Percentiles rank a stretch among this genome's conserved stretches.
Evolutionary conservation across 2,797 vertebrate genomes (phyloP).

Genomic region (Triplophysa yarkandensis): DNA sequence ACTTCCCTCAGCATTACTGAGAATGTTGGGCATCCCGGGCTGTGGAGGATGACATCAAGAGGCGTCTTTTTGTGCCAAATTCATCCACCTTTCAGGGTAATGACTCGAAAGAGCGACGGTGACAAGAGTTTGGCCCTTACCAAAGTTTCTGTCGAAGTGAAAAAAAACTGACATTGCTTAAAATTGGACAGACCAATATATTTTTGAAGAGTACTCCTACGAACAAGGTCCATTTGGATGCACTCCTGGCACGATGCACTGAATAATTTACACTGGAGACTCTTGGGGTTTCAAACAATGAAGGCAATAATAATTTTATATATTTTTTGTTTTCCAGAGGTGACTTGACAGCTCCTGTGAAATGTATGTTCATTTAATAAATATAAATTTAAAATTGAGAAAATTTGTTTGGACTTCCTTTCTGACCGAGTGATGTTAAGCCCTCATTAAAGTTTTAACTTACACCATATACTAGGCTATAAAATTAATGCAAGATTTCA

Average conservation of each 20-base stretch:
- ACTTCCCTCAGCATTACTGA: neutral
- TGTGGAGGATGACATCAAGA: neutral
- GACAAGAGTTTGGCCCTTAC: slow-evolving; percentile 20
- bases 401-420: slow-evolving; percentile 11
- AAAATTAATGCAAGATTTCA: no score
- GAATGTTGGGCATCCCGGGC: neutral
- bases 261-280: slow-evolving; percentile 9
- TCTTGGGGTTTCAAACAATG: slow-evolving; percentile 48
- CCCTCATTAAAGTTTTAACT: neutral
- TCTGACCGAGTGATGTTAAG: neutral
- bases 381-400: slow-evolving; percentile 68
- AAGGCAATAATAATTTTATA: slow-evolving; percentile 69
- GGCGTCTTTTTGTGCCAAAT: slow-evolving; percentile 28
- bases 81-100: slow-evolving; percentile 10
- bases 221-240: slow-evolving; percentile 13
- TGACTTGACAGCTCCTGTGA: slow-evolving; percentile 71
- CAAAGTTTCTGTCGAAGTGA: slow-evolving; percentile 46
- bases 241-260: slow-evolving; percentile 30
- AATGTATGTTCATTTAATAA: slow-evolving; percentile 78
- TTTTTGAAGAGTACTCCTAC: neutral
- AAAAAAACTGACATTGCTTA: neutral
- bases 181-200: neutral
- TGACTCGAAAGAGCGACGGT: neutral
- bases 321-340: slow-evolving; percentile 66
- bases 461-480: neutral